Base-by-base conservation (phyloP, 2,113 vertebrate genomes). In the Rhadina sibilatrix region DNA sequence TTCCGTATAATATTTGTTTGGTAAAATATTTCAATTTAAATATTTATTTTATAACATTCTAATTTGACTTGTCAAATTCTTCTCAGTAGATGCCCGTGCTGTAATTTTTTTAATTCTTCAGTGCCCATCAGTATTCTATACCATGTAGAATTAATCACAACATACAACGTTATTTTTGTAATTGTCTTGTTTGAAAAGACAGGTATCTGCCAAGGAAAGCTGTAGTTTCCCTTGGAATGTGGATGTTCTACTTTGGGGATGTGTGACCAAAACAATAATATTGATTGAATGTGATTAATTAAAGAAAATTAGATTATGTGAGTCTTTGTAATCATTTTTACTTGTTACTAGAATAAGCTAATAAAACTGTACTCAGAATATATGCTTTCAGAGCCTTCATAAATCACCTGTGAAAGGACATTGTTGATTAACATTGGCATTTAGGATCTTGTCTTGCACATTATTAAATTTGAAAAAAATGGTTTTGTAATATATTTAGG, bases 301-400 rank as follows among this genome's bases (percentile, higher is more conserved):
- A 83, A 97, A 94, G 75, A 95, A 98, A 97, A 97, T 89, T 74
- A 97, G 79, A 78, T 96, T 89, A 92, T 96, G 50, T 81, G 95
- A 86, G 57, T 13, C 93, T 95, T 94, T 93, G 59, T 76, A 87
- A 94, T 95, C 2, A 90, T 95, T 97, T 96, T 94, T 61, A 90
- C 42, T 95, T 93, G 50, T 94, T 95, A 92, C 76, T 89, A 63
- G 23, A 96, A 80, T 57, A 95, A 87, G 65, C 59, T 95, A 92
- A 96, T 94, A 97, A 93, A 97, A 89, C 60, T 94, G 63, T 93
- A 56, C 81, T 95, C 80, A 96, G 79, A 94, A 94, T 89, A 71
- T 64, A 71, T 68, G 52, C 44, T 86, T 97, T 94, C 91, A 49
- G 60, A 90, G 91, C 86, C 49, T 94, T 96, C 71, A 87, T 84